Base-by-base conservation (phyloP, 1,140 invertebrate genomes). In the Trissolcus basalis region DNA sequence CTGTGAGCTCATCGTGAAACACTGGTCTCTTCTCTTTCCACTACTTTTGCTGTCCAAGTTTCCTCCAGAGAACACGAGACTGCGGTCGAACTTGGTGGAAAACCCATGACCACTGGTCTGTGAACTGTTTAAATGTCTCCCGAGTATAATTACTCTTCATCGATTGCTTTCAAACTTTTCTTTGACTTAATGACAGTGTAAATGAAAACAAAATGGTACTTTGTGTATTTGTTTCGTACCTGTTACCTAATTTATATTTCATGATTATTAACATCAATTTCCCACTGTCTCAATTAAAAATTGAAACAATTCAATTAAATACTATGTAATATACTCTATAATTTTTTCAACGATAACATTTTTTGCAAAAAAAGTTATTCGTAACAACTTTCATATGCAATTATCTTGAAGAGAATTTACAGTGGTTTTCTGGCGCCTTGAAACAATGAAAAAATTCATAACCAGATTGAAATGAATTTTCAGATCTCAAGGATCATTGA, bases 101-200 rank as follows among this genome's bases (percentile, higher is more conserved):
- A 77, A 73, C 73, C 67, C 68, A 68, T 65, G 76, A 77, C 63
- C 77, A 70, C 15, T 78, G 67, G 70, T 68, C 58, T 56, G 50
- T 71, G 68, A 58, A 63, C 49, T 61, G 48, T 71, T 61, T 64
- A 70, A 70, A 71, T 56, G 73, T 77, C 80, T 79, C 75, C 41
- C 15, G 70, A 77, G 75, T 76, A 70, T 79, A 71, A 80, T 81
- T 80, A 78, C 72, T 81, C 72, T 77, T 81, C 72, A 78, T 80
- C 72, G 72, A 72, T 70, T 71, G 44, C 48, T 10, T 47, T 54
- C 1, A 12, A 35, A 48, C 65, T 63, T 53, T 59, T 56, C 55
- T 56, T 56, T 27, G 14, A 63, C 53, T 65, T 59, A 64, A 60
- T 53, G 56, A 44, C 13, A 32, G 11, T 32, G 14, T 33, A 49